A percentile compares a stretch with the other conserved stretches of the same genome.
These are phyloP conservation scores for Glandiceps talaboti DNA, from an alignment of 53 echinoderm and acorn worm genomes.

Conservation along the genomic window DNA sequence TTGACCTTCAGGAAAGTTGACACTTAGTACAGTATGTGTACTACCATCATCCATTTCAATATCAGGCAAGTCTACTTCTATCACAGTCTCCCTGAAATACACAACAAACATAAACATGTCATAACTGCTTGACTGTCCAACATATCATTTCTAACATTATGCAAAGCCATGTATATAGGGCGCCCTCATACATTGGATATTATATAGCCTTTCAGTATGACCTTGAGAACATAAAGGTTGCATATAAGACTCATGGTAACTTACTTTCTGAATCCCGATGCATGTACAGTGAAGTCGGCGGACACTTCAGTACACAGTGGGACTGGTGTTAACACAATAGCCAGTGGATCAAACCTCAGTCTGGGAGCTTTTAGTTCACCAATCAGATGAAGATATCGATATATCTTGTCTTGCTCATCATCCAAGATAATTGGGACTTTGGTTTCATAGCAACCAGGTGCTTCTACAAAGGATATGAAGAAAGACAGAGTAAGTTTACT, in stretches of 20 bases:
- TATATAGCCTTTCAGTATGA: no score
- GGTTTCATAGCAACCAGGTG: slow-evolving; percentile 77
- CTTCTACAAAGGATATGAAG: slow-evolving; percentile 38
- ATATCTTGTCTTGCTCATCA: slow-evolving; percentile 45
- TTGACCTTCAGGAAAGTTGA: slow-evolving; percentile 84
- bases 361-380: slow-evolving; percentile 86
- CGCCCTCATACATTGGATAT: no score
- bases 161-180: no score
- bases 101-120: no score
- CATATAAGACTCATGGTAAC: no score
- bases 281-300: slow-evolving; percentile 80
- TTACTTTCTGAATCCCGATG: slow-evolving; percentile 86
- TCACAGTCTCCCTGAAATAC: slow-evolving; percentile 50
- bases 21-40: slow-evolving; percentile 61
- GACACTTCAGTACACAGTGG: slow-evolving; percentile 80
- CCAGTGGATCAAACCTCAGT: slow-evolving; percentile 88
- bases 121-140: no score
- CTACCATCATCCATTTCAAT: slow-evolving; percentile 92
- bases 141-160: no score
- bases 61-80: slow-evolving; percentile 93
- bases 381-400: slow-evolving; percentile 60
- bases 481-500: no score
- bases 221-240: no score
- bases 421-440: slow-evolving; percentile 71
- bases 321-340: slow-evolving; percentile 84